phyloP scores from a whole-genome alignment of 92 coral and sea anemone genomes.

The Umimayanthus chanpuru region DNA sequence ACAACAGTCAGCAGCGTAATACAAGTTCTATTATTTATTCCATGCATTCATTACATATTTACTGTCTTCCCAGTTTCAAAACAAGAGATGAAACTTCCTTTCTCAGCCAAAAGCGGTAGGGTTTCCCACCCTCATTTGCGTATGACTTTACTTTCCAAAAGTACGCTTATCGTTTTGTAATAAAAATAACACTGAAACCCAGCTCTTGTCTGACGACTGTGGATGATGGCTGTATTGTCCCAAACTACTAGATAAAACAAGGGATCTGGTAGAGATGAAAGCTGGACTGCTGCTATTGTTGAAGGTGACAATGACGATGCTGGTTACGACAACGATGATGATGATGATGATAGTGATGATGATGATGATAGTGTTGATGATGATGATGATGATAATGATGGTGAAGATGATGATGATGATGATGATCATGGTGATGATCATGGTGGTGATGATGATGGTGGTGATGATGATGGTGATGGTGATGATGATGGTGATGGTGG shows the following conservation, averaged over 20 bases:
- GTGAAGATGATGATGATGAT: not conserved
- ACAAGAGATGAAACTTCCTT: not conserved
- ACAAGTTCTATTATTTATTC: not conserved
- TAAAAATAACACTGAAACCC: not conserved
- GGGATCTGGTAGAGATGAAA: too few relatives aligned
- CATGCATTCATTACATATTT: constrained; percentile 8
- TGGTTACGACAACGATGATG: not conserved
- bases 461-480: not conserved
- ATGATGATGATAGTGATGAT: not conserved
- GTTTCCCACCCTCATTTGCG: not conserved
- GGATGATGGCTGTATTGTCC: not conserved
- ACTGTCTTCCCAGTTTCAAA: not conserved
- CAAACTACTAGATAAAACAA: not conserved
- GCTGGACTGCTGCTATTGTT: not conserved
- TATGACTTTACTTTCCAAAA: not conserved
- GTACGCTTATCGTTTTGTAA: not conserved
- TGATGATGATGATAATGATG: too few relatives aligned
- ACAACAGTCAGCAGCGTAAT: not conserved
- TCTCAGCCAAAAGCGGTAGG: not conserved
- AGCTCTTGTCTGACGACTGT: not conserved
- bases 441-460: not conserved
- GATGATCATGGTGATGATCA: not conserved
- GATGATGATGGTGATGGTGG: not conserved
- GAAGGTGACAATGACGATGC: too few relatives aligned
- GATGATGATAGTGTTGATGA: too few relatives aligned